These are phyloP conservation scores for Drosophila ogumai DNA, from an alignment of 1,140 invertebrate genomes.

Conservation along the genomic window DNA sequence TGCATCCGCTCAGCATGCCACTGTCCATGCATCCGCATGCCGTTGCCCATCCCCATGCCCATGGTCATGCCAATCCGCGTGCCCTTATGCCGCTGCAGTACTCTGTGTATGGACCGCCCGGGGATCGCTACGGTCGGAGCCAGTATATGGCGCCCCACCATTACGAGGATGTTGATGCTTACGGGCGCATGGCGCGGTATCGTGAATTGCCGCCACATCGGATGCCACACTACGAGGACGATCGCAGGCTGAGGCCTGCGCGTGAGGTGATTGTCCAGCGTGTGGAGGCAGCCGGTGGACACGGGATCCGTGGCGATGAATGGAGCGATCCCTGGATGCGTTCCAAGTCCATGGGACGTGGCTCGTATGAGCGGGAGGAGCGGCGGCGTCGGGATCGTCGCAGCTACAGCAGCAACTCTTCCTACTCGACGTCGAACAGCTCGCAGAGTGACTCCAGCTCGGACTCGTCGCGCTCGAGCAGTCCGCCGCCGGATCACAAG, in stretches of 20 bases:
- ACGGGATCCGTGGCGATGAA: constrained; percentile 89
- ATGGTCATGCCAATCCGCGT: constrained; percentile 45
- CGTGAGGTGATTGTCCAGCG: constrained; percentile 92
- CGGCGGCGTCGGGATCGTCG: constrained; percentile 83
- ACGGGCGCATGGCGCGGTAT: constrained; percentile 77
- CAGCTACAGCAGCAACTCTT: constrained; percentile 87
- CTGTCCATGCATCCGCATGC: constrained; percentile 29
- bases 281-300: constrained; percentile 86
- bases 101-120: constrained; percentile 65
- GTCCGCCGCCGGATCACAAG: constrained; percentile 64
- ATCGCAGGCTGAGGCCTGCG: constrained; percentile 88
- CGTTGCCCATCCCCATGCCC: constrained; percentile 7
- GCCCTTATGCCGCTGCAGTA: constrained; percentile 55
- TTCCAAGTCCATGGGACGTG: constrained; percentile 87
- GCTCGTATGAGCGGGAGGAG: constrained; percentile 77
- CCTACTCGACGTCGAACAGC: constrained; percentile 88
- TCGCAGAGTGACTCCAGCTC: constrained; percentile 85
- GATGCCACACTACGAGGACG: constrained; percentile 84
- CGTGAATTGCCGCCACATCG: constrained; percentile 81
- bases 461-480: constrained; percentile 80
- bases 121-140: constrained; percentile 66
- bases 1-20: constrained; percentile 32
- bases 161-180: constrained; percentile 80
- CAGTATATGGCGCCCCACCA: constrained; percentile 51
- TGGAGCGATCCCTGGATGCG: constrained; percentile 98